phyloP scores from a whole-genome alignment of 2,888 invertebrate genomes.

The Opisthograptis luteolata region DNA sequence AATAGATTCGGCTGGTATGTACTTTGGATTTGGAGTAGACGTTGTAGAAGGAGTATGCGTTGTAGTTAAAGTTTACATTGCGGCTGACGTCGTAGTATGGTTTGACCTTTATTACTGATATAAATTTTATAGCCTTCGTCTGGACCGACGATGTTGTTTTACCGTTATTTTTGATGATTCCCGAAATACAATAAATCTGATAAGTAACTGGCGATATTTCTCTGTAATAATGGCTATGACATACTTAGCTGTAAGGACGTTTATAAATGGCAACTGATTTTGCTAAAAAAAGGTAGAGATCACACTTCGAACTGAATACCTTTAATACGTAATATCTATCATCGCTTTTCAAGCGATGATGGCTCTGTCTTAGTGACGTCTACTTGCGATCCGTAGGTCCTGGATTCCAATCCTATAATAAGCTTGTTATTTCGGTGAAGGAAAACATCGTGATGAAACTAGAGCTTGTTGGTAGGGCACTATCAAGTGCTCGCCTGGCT shows the following conservation, averaged over 20 bases:
- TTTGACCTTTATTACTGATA: slow-evolving; percentile 56
- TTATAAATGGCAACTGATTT: neutral
- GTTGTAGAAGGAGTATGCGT: neutral
- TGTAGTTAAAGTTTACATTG: neutral
- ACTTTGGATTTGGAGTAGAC: too few relatives aligned
- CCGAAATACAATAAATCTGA: slow-evolving; percentile 54
- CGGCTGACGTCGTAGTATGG: slow-evolving; percentile 13
- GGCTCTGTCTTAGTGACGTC: too few relatives aligned
- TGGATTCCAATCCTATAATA: too few relatives aligned
- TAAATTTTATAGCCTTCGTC: slow-evolving; percentile 60
- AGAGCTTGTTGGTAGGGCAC: too few relatives aligned
- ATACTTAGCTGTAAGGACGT: neutral
- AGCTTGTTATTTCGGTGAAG: too few relatives aligned
- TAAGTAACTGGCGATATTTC: slow-evolving; percentile 52
- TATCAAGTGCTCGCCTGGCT: too few relatives aligned
- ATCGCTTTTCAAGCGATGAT: too few relatives aligned
- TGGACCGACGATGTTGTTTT: slow-evolving; percentile 53
- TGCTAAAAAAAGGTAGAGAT: neutral
- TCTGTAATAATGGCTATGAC: slow-evolving; percentile 10
- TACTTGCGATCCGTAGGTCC: too few relatives aligned
- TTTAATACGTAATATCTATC: too few relatives aligned
- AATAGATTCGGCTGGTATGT: too few relatives aligned
- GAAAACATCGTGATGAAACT: too few relatives aligned
- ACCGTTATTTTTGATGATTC: slow-evolving; percentile 40
- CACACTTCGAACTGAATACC: too few relatives aligned